These are phyloP conservation scores for Lagodon rhomboides DNA, from an alignment of 2,797 vertebrate genomes.

Conservation along the genomic window DNA sequence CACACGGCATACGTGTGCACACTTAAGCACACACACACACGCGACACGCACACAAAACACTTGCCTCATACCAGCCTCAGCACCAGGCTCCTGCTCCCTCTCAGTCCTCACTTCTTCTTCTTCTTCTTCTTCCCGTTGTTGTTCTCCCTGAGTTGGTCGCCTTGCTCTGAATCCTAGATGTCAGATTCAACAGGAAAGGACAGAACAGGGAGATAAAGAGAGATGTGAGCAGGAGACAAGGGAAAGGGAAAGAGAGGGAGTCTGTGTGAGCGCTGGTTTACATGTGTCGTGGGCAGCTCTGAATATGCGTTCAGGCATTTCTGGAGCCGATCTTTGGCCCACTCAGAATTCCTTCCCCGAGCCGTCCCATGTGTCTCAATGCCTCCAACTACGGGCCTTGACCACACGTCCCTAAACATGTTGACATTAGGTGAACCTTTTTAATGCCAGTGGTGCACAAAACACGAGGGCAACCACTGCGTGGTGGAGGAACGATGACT, in stretches of 20 bases:
- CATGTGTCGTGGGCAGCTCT: constrained; percentile 81
- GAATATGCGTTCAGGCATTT: constrained; percentile 85
- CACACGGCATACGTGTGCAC: constrained; percentile 71
- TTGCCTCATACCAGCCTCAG: constrained; percentile 88
- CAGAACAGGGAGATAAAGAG: constrained; percentile 43
- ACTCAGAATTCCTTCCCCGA: constrained; percentile 82
- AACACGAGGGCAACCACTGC: constrained; percentile 9
- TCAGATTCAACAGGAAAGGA: constrained; percentile 52
- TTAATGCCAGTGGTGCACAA: background rate
- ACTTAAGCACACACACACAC: constrained; percentile 41
- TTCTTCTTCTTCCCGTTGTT: constrained; percentile 31
- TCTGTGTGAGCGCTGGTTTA: constrained; percentile 73
- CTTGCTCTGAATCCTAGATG: constrained; percentile 49
- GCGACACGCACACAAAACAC: constrained; percentile 70
- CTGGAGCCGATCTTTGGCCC: constrained; percentile 76
- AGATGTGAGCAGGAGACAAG: constrained; percentile 60
- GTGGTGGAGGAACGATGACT: constrained; percentile 38
- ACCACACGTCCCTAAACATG: constrained; percentile 17
- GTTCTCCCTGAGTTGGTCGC: constrained; percentile 52
- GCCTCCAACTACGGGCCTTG: constrained; percentile 15
- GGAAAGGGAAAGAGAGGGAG: constrained; percentile 65
- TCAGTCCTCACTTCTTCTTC: constrained; percentile 50
- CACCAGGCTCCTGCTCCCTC: constrained; percentile 80
- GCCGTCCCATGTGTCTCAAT: constrained; percentile 18
- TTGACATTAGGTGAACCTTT: constrained; percentile 25